A percentile compares a stretch with the other conserved stretches of the same genome.
These are phyloP conservation scores for Leucoraja erinaceus DNA, from an alignment of 2,113 vertebrate genomes.

Conservation along the genomic window DNA sequence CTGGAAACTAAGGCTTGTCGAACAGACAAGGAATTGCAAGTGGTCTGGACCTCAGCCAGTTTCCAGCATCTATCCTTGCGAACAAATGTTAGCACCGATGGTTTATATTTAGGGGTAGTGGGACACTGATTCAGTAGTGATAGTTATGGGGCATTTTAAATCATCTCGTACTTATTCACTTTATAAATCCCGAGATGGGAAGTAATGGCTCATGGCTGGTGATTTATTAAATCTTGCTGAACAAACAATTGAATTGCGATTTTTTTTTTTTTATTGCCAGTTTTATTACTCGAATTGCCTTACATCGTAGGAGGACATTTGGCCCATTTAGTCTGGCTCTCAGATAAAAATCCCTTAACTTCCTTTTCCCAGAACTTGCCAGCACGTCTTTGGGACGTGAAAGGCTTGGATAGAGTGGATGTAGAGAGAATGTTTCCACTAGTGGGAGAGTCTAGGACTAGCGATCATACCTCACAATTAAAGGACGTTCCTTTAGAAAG, in stretches of 20 bases:
- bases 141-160: not conserved
- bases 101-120: not conserved
- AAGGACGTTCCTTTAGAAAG: too few relatives aligned
- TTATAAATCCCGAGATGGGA: not conserved
- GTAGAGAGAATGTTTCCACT: too few relatives aligned
- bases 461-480: too few relatives aligned
- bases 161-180: not conserved
- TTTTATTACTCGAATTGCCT: not conserved
- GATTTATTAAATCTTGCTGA: not conserved
- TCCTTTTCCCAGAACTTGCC: too few relatives aligned
- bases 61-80: not conserved
- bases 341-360: too few relatives aligned
- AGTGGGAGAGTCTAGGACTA: too few relatives aligned
- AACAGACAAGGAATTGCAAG: constrained; percentile 25
- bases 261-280: not conserved
- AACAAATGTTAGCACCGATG: not conserved
- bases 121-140: not conserved
- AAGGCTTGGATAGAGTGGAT: too few relatives aligned
- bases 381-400: too few relatives aligned
- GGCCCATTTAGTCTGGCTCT: too few relatives aligned
- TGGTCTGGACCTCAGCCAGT: constrained; percentile 21
- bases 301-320: too few relatives aligned
- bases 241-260: not conserved
- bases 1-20: not conserved
- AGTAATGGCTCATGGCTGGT: not conserved